A percentile compares a stretch with the other conserved stretches of the same genome.
Conservation (phyloP, 2,797 vertebrate genomes). For the Lepus oiostolus region DNA sequence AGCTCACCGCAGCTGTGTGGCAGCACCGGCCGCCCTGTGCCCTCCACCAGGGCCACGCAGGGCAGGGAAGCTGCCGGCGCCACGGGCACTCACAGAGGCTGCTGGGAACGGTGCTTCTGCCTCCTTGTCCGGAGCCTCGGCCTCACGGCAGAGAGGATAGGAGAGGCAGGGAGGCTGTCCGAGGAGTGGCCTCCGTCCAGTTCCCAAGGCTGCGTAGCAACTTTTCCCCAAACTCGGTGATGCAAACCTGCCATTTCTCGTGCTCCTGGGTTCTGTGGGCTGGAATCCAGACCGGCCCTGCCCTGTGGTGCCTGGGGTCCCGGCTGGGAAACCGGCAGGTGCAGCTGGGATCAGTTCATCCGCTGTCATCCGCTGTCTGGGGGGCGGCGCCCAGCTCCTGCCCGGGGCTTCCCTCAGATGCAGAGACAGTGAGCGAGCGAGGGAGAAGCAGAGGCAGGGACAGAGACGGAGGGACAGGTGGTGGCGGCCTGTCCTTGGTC, state of each 20-base stretch:
- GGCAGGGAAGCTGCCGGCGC: background rate
- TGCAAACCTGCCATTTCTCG: too few species aligned
- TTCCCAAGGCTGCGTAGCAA: background rate
- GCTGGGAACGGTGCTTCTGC: rapidly evolving
- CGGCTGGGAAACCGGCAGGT: background rate
- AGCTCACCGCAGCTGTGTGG: background rate
- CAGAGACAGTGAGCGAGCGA: too few species aligned
- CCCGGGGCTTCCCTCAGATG: too few species aligned
- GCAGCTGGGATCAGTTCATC: too few species aligned
- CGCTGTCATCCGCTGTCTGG: too few species aligned
- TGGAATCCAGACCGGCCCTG: background rate
- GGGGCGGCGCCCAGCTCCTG: too few species aligned
- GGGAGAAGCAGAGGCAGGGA: too few species aligned
- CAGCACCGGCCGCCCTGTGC: rapidly evolving
- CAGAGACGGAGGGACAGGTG: too few species aligned
- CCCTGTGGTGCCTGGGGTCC: background rate
- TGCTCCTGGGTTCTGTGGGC: background rate
- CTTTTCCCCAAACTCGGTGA: background rate
- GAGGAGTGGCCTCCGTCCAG: background rate
- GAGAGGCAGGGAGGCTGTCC: too few species aligned
- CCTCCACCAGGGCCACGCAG: rapidly evolving
- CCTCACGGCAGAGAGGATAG: background rate
- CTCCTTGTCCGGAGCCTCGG: too few species aligned
- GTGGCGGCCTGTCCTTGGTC: too few species aligned
- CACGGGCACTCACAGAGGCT: background rate